Evolutionary conservation across 2,113 vertebrate species (phyloP).

Genomic region (Albula goreensis): DNA sequence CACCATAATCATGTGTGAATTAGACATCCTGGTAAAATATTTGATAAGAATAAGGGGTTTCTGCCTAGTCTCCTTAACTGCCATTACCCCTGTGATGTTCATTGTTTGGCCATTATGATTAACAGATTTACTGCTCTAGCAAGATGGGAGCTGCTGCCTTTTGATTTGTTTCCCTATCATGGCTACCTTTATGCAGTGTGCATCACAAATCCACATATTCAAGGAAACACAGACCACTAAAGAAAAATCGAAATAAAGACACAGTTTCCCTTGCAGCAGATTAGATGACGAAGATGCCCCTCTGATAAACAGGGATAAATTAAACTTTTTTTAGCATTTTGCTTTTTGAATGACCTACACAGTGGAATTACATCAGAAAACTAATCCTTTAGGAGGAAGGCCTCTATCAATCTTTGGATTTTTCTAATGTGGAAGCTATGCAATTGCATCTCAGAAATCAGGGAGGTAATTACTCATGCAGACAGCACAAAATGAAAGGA

Average conservation of each 20-base stretch:
- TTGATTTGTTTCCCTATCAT: constrained; percentile 55
- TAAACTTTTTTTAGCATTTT: constrained; percentile 73
- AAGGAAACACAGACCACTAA: neutral
- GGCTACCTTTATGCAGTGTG: constrained; percentile 44
- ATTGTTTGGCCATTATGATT: constrained; percentile 70
- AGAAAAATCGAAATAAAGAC: constrained; percentile 6
- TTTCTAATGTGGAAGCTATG: constrained; percentile 86
- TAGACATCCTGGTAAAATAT: constrained; percentile 60
- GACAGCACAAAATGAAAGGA: constrained; percentile 88
- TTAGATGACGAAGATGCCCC: constrained; percentile 46
- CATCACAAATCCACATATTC: constrained; percentile 25
- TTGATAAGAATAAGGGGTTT: constrained; percentile 12
- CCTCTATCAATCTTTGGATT: constrained; percentile 87
- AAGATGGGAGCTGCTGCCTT: constrained; percentile 50
- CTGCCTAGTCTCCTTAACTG: constrained; percentile 25
- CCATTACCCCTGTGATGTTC: constrained; percentile 56
- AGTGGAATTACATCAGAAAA: constrained; percentile 80
- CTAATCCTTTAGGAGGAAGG: constrained; percentile 80
- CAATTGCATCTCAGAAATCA: constrained; percentile 95
- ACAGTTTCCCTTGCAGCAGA: constrained; percentile 14
- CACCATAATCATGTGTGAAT: constrained; percentile 62
- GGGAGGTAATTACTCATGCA: constrained; percentile 96
- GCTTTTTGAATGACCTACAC: constrained; percentile 83
- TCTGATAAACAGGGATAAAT: constrained; percentile 68
- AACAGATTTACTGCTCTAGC: constrained; percentile 65